Percentiles rank a stretch among this genome's conserved stretches.
These are phyloP conservation scores for Vireo altiloquus DNA, from an alignment of 2,113 vertebrate species.

Conservation along the genomic window DNA sequence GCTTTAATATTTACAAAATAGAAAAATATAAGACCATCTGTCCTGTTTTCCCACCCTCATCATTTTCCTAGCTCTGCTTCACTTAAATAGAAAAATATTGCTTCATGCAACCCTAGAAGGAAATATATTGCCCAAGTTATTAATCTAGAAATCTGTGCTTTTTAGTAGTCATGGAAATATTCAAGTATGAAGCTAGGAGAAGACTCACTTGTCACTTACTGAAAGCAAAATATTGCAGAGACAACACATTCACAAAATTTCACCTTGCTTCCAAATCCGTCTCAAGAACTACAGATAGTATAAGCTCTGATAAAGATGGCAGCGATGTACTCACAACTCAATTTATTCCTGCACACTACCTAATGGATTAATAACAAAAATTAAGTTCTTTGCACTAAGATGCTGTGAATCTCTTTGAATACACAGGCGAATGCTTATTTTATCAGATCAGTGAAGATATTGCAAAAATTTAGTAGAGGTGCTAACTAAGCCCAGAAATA, in stretches of 20 bases:
- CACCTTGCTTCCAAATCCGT: not conserved
- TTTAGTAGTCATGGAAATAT: not conserved
- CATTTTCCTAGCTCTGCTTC: not conserved
- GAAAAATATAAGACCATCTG: not conserved
- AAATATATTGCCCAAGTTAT: not conserved
- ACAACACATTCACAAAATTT: not conserved
- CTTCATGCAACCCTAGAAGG: not conserved
- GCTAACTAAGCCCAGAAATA: not conserved
- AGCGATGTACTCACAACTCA: not conserved
- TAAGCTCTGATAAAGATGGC: not conserved
- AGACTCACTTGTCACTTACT: constrained; percentile 10
- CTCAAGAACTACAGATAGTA: constrained; percentile 18
- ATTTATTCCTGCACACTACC: not conserved
- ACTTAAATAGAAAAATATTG: not conserved
- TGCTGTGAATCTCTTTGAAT: not conserved
- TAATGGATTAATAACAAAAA: not conserved
- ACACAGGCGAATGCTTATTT: not conserved
- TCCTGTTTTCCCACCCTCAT: not conserved
- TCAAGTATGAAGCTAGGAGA: not conserved
- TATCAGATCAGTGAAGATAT: not conserved
- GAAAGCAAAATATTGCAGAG: constrained; percentile 18
- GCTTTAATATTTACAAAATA: not conserved
- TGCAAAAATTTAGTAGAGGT: not conserved
- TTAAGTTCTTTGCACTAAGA: not conserved
- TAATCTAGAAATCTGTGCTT: not conserved